Percentiles rank a stretch among this genome's conserved stretches.
phyloP scores from a whole-genome alignment of 2,888 invertebrate species.

The Tenthredo livida region DNA sequence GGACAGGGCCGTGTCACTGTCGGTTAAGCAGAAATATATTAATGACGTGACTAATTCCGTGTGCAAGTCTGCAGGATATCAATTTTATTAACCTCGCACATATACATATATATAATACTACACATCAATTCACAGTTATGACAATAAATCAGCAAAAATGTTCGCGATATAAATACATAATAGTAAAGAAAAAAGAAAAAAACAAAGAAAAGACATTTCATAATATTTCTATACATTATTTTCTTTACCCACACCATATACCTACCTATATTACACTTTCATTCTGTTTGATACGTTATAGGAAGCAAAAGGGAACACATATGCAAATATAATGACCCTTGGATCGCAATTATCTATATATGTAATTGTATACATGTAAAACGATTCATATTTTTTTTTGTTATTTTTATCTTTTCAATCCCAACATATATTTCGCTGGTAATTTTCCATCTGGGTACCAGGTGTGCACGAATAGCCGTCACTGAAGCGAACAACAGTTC shows the following conservation, averaged over 20 bases:
- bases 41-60: not conserved
- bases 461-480: conserved; percentile 8
- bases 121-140: not conserved
- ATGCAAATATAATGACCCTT: not conserved
- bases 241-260: too few species aligned
- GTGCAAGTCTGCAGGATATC: not conserved
- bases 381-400: not conserved
- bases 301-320: not conserved
- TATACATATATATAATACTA: too few species aligned
- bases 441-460: not conserved
- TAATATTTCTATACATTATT: too few species aligned
- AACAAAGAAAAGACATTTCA: too few species aligned
- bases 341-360: not conserved
- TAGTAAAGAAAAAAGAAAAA: not conserved
- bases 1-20: conserved; percentile 62
- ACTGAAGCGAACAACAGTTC: conserved; percentile 19
- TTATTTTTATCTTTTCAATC: not conserved
- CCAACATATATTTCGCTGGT: not conserved
- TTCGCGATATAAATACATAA: not conserved
- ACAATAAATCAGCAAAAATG: not conserved
- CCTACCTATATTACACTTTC: too few species aligned
- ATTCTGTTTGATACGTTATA: not conserved
- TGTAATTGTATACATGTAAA: not conserved
- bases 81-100: not conserved
- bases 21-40: conserved; percentile 43